Percentiles rank a stretch among this genome's conserved stretches.
phyloP scores from a whole-genome alignment of 2,888 invertebrate species.

The Polylopha cassiicola region DNA sequence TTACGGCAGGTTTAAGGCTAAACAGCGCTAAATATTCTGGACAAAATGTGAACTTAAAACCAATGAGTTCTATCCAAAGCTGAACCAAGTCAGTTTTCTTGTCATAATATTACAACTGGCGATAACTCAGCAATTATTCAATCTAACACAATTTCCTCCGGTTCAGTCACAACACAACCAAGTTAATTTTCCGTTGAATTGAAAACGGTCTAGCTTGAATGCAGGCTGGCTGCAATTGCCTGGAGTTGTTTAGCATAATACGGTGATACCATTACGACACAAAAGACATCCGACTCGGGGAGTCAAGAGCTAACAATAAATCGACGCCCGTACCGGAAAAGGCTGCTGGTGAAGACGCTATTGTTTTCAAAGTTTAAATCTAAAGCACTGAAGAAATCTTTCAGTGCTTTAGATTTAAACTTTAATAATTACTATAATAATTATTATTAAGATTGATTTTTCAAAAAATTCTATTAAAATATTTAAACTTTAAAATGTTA shows the following conservation, averaged over 20 bases:
- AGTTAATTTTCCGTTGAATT: conserved; percentile 55
- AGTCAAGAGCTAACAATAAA: conserved; percentile 31
- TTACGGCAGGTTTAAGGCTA: conserved; percentile 32
- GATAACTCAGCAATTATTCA: conserved; percentile 5
- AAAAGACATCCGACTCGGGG: conserved; percentile 45
- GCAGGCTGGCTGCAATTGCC: conserved; percentile 57
- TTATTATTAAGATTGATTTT: too few relatives aligned
- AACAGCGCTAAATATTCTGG: conserved; percentile 26
- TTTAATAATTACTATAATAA: too few relatives aligned
- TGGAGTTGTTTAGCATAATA: conserved; percentile 67
- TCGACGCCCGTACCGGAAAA: conserved; percentile 8
- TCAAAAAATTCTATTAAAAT: too few relatives aligned
- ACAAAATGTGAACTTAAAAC: conserved; percentile 3
- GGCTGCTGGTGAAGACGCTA: conserved; percentile 3
- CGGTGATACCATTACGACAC: conserved; percentile 60
- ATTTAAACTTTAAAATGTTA: too few relatives aligned
- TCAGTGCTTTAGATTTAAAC: too few relatives aligned
- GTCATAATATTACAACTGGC: not conserved
- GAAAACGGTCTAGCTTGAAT: conserved; percentile 49
- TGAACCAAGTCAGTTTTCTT: not conserved
- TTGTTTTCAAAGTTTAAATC: too few relatives aligned
- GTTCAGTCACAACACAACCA: conserved; percentile 44
- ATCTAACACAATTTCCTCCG: conserved; percentile 35
- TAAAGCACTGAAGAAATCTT: not conserved
- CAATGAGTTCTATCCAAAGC: not conserved